phyloP scores from a whole-genome alignment of 2,888 invertebrate genomes.

The Acanthosoma haemorrhoidale region DNA sequence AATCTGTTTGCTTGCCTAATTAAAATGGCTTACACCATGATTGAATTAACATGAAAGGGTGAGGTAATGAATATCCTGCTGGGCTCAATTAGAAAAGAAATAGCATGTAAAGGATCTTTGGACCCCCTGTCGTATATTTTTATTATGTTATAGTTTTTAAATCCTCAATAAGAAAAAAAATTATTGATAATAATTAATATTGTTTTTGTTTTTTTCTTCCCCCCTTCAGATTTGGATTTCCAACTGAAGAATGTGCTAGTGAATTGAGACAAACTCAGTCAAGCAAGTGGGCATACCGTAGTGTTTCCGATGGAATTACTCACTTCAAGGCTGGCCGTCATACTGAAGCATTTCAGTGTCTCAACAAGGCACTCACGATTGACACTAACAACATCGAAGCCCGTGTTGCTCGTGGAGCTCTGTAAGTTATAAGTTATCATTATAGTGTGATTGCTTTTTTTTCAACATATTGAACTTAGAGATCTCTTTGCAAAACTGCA shows the following conservation, averaged over 20 bases:
- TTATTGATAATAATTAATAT: too few relatives aligned
- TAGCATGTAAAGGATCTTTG: too few relatives aligned
- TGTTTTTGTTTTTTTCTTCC: neutral
- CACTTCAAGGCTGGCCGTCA: constrained; percentile 89
- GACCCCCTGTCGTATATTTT: too few relatives aligned
- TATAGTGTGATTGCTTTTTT: neutral
- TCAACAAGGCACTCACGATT: constrained; percentile 87
- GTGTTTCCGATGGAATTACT: constrained; percentile 91
- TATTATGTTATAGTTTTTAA: too few relatives aligned
- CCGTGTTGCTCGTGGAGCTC: constrained; percentile 81
- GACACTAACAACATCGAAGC: constrained; percentile 90
- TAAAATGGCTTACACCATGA: too few relatives aligned
- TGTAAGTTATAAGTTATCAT: constrained; percentile 53
- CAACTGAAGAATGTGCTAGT: constrained; percentile 72
- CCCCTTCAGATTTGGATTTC: constrained; percentile 53
- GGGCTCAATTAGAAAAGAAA: too few relatives aligned
- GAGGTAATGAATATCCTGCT: too few relatives aligned
- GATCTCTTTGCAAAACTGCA: too few relatives aligned
- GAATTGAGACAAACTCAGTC: constrained; percentile 85
- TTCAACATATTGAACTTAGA: neutral
- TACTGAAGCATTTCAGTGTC: constrained; percentile 89
- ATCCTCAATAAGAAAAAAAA: too few relatives aligned
- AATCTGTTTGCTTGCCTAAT: too few relatives aligned
- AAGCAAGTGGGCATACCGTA: constrained; percentile 87
- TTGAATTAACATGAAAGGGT: too few relatives aligned